Evolutionary conservation across 2,113 vertebrate species (phyloP).

Genomic region (Dryoscopus gambensis): DNA sequence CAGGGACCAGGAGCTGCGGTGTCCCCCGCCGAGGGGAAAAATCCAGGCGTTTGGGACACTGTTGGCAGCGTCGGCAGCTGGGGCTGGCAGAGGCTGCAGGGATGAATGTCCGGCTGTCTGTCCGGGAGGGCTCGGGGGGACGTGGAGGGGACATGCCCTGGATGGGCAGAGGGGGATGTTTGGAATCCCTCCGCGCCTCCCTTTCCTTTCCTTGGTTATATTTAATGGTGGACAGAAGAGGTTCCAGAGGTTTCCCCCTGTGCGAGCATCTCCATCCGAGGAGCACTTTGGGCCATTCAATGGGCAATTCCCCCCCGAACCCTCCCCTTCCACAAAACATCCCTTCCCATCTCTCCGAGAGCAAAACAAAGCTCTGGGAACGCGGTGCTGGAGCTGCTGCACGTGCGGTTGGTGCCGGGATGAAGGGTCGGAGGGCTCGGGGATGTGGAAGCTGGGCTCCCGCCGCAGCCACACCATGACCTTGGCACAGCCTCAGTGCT

Average conservation of each 20-base stretch:
- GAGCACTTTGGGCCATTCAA: not conserved
- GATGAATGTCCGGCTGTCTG: not conserved
- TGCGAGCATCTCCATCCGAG: not conserved
- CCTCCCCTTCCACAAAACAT: not conserved
- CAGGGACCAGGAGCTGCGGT: not conserved
- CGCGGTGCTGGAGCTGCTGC: not conserved
- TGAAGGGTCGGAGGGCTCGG: not conserved
- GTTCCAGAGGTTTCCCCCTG: not conserved
- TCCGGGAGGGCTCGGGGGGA: not conserved
- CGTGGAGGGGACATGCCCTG: not conserved
- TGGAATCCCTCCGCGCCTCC: not conserved
- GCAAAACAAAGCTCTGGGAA: not conserved
- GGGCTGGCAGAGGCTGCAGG: not conserved
- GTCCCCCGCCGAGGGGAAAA: not conserved
- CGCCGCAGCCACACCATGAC: fast-evolving
- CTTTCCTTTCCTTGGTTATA: not conserved
- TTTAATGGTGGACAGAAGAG: not conserved
- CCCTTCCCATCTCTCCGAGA: not conserved
- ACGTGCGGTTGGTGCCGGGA: fast-evolving
- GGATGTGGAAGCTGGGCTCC: not conserved
- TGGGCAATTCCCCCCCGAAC: not conserved
- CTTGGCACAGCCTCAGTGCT: not conserved
- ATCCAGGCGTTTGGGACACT: not conserved
- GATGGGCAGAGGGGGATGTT: not conserved
- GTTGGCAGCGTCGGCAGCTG: not conserved